phyloP scores from a whole-genome alignment of 2,797 vertebrate species.

The Clarias pachynema region DNA sequence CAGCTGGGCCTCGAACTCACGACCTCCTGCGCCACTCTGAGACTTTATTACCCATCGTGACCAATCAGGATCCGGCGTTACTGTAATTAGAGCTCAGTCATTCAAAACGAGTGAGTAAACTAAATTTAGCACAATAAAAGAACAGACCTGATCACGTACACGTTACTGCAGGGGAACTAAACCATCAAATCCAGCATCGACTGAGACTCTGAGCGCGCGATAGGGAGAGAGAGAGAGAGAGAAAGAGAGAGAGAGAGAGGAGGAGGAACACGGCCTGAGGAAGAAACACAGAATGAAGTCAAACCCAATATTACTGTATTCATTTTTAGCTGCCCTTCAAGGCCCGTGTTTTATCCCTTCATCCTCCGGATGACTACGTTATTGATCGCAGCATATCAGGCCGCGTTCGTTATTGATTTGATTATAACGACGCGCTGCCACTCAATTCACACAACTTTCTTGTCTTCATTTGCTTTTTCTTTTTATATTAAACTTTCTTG shows the following conservation, averaged over 20 bases:
- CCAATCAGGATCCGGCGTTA: not conserved
- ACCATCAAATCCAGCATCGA: not conserved
- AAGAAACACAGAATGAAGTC: not conserved
- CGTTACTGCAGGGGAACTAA: not conserved
- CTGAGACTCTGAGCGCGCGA: not conserved
- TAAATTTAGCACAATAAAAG: not conserved
- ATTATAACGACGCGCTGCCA: conserved; percentile 6
- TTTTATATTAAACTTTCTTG: not conserved
- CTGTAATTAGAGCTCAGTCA: not conserved
- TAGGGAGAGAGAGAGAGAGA: no score
- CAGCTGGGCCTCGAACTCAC: no score
- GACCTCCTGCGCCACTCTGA: no score
- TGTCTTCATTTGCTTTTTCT: not conserved
- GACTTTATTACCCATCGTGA: not conserved
- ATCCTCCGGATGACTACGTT: not conserved
- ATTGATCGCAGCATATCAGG: conserved; percentile 25
- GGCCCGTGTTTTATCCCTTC: conserved; percentile 7
- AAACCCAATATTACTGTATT: not conserved
- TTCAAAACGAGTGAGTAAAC: not conserved
- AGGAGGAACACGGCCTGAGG: not conserved
- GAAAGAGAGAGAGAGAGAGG: no score
- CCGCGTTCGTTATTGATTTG: conserved; percentile 28
- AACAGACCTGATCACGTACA: not conserved
- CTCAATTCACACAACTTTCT: not conserved
- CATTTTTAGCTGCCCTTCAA: not conserved